Percentiles rank a stretch among this genome's conserved stretches.
phyloP scores from a whole-genome alignment of 2,113 vertebrate genomes.

The Lophotis ruficrista region DNA sequence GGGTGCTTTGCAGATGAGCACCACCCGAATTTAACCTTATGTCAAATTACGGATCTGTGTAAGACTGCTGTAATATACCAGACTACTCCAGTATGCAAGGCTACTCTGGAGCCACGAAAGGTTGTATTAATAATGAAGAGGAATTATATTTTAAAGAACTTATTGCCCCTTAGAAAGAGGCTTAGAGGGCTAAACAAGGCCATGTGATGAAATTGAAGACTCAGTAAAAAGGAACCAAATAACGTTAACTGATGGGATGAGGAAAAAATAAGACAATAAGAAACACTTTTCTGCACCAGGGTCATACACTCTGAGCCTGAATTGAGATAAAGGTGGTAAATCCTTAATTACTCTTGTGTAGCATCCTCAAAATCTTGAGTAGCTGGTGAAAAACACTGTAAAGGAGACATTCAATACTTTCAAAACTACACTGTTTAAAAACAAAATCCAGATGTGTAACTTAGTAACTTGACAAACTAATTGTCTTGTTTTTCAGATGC shows the following conservation, averaged over 20 bases:
- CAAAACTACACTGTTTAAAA: not conserved
- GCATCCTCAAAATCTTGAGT: not conserved
- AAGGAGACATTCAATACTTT: not conserved
- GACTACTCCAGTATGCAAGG: not conserved
- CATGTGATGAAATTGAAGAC: not conserved
- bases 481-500: not conserved
- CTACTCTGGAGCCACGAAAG: not conserved
- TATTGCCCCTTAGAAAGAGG: not conserved
- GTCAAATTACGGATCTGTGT: not conserved
- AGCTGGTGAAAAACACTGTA: not conserved
- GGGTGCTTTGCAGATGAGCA: not conserved
- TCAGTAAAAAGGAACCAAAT: not conserved
- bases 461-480: not conserved
- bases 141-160: not conserved
- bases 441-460: not conserved
- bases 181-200: not conserved
- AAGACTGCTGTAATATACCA: not conserved
- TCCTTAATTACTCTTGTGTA: not conserved
- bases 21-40: not conserved
- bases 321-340: not conserved
- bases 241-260: not conserved
- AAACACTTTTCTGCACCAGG: not conserved
- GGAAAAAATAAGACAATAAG: not conserved
- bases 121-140: not conserved
- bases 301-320: not conserved